Evolutionary conservation across 1,140 invertebrate genomes (phyloP).

Genomic region (Paramacrobiotus metropolitanus): DNA sequence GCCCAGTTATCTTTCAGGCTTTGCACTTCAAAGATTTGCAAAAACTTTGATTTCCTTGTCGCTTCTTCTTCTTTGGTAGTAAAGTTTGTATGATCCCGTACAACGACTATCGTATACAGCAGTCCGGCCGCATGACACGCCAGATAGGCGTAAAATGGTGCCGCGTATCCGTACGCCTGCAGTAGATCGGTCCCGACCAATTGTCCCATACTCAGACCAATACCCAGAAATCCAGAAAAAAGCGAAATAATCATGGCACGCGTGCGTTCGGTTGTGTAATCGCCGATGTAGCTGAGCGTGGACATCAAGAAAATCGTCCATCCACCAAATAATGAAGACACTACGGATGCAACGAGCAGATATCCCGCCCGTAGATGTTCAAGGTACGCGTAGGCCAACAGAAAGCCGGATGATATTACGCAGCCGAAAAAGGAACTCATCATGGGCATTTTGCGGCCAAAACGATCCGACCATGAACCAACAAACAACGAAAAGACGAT

Average conservation of each 20-base stretch:
- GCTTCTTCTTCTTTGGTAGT: background rate
- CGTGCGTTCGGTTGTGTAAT: background rate
- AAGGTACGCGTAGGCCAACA: background rate
- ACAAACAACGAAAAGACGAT: background rate
- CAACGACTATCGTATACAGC: background rate
- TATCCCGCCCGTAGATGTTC: background rate
- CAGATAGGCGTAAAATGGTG: background rate
- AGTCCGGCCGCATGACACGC: background rate
- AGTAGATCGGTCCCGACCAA: background rate
- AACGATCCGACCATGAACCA: background rate
- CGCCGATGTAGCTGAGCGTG: background rate
- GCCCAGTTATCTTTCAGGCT: background rate
- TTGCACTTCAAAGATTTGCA: background rate
- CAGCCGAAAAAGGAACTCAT: background rate
- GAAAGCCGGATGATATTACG: background rate
- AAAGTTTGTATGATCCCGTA: background rate
- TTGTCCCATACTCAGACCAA: background rate
- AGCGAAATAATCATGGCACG: background rate
- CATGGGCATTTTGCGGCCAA: background rate
- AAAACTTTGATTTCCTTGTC: background rate
- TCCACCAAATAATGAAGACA: background rate
- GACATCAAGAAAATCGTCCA: background rate
- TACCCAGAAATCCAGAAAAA: background rate
- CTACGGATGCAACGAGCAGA: background rate
- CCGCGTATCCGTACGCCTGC: background rate